These are phyloP conservation scores for Hylyphantes graminicola DNA, from an alignment of 1,140 invertebrate species.

Conservation along the genomic window DNA sequence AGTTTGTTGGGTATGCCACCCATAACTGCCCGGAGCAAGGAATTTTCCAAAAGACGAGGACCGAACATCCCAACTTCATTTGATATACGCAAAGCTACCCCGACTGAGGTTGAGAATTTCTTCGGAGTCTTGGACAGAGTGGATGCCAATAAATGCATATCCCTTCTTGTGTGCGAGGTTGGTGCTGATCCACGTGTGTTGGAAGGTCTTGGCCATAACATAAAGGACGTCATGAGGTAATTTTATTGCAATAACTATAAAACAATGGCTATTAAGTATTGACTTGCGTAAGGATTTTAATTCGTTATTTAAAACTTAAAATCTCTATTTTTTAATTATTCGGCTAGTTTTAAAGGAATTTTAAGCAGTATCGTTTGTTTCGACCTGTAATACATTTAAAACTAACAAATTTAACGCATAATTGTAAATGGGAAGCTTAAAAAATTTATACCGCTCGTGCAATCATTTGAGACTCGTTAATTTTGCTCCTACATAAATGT, in stretches of 20 bases:
- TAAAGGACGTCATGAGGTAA: constrained; percentile 51
- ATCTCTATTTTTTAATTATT: neutral
- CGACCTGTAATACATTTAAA: no score
- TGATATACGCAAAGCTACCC: constrained; percentile 41
- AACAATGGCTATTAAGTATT: neutral
- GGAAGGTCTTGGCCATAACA: constrained; percentile 47
- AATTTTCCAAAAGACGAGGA: constrained; percentile 44
- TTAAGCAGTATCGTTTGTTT: no score
- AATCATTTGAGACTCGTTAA: no score
- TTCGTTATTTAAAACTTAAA: neutral
- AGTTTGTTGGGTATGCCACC: neutral
- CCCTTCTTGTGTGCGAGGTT: constrained; percentile 43
- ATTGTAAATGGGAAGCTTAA: no score
- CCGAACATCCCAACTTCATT: constrained; percentile 48
- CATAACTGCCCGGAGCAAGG: constrained; percentile 35
- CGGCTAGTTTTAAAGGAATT: no score
- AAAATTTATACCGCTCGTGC: no score
- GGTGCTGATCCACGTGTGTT: constrained; percentile 41
- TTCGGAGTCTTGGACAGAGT: constrained; percentile 55
- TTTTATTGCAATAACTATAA: no score
- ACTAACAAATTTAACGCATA: no score
- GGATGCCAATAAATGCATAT: constrained; percentile 55
- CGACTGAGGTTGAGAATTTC: constrained; percentile 53
- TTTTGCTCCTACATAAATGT: no score
- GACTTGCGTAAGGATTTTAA: neutral